Evolutionary conservation across 2,888 invertebrate genomes (phyloP).

Genomic region (Brenthis ino): DNA sequence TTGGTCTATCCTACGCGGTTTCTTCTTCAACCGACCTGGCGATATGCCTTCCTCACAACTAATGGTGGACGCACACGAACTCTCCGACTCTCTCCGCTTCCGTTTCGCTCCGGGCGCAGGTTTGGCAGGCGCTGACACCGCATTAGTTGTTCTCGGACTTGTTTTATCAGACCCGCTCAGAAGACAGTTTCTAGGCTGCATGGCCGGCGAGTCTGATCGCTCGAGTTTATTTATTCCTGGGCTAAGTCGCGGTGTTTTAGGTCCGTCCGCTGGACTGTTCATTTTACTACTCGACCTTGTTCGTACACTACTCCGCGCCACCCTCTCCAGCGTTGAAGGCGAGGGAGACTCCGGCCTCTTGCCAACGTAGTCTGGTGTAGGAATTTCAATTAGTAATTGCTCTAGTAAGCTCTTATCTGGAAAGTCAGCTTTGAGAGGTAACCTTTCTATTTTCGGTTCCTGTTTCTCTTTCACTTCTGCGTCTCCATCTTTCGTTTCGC

Average conservation of each 20-base stretch:
- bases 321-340: constrained; percentile 72
- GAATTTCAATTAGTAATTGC: constrained; percentile 93
- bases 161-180: constrained; percentile 67
- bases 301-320: constrained; percentile 80
- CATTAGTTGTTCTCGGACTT: constrained; percentile 54
- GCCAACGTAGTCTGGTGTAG: constrained; percentile 81
- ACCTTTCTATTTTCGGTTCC: constrained; percentile 61
- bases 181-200: constrained; percentile 57
- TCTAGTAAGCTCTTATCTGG: constrained; percentile 85
- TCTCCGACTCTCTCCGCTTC: constrained; percentile 90
- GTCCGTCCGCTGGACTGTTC: constrained; percentile 84
- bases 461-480: constrained; percentile 44
- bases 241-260: constrained; percentile 72
- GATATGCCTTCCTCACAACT: constrained; percentile 81
- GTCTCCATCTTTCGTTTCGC: constrained; percentile 50
- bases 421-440: constrained; percentile 73
- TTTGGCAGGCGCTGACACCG: constrained; percentile 45
- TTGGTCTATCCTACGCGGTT: constrained; percentile 60
- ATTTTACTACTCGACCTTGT: constrained; percentile 87
- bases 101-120: constrained; percentile 81
- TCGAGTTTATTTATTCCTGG: constrained; percentile 60
- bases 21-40: constrained; percentile 67
- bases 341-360: constrained; percentile 76
- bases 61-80: constrained; percentile 85
- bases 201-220: constrained; percentile 67